These are phyloP conservation scores for Melanotaenia trifasciata DNA, from an alignment of 2,797 vertebrate species.

Conservation along the genomic window DNA sequence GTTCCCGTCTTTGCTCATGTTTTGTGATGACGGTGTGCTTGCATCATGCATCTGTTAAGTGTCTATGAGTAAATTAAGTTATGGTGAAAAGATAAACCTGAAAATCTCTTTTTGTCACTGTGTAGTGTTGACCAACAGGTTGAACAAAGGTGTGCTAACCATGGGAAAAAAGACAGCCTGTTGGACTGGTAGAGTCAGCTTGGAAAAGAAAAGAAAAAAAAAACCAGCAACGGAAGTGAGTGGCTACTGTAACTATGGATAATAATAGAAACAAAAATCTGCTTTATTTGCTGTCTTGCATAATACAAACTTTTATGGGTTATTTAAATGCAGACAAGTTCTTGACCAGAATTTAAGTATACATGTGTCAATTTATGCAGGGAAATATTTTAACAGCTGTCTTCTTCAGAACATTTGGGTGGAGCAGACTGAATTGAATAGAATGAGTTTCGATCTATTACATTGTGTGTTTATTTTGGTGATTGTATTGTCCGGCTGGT, in stretches of 20 bases:
- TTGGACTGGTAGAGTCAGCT: slow-evolving; percentile 77
- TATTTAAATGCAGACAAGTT: slow-evolving; percentile 2
- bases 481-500: slow-evolving; percentile 39
- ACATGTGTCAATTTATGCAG: neutral
- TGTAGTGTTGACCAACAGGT: slow-evolving; percentile 66
- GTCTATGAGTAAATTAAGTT: slow-evolving; percentile 16
- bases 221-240: slow-evolving; percentile 52
- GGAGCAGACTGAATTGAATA: slow-evolving; percentile 24
- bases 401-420: slow-evolving; percentile 12
- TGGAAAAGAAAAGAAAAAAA: slow-evolving; percentile 12
- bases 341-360: neutral
- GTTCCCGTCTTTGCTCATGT: neutral
- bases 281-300: neutral
- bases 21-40: slow-evolving; percentile 31
- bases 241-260: slow-evolving; percentile 47
- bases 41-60: slow-evolving; percentile 27
- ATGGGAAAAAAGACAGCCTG: slow-evolving; percentile 74
- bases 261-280: slow-evolving; percentile 12
- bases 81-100: slow-evolving; percentile 46
- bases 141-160: slow-evolving; percentile 59
- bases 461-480: slow-evolving; percentile 39
- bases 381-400: neutral
- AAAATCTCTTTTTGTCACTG: slow-evolving; percentile 53
- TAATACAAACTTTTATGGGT: neutral
- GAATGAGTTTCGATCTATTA: slow-evolving; percentile 22